Conservation (phyloP, 2,888 invertebrate species). For the Mycalesis mineus region DNA sequence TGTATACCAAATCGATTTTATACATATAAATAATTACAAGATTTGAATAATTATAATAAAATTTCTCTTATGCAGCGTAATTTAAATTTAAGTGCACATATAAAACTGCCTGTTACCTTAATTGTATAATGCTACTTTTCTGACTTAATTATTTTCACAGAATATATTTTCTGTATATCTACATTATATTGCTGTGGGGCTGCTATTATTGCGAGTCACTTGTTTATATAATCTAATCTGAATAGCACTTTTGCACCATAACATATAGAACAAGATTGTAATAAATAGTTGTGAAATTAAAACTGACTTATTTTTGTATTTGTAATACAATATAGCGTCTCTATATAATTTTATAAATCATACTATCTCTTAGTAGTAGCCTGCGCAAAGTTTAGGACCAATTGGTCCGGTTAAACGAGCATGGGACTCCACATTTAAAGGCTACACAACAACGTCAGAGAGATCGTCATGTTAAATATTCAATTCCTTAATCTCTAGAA, state of each 20-base stretch:
- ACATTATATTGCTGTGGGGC: neutral
- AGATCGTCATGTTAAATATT: neutral
- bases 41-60: slow-evolving; percentile 13
- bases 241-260: neutral
- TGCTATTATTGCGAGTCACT: slow-evolving; percentile 1
- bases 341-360: neutral
- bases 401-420: neutral
- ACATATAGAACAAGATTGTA: neutral
- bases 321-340: neutral
- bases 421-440: neutral
- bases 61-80: slow-evolving; percentile 1
- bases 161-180: neutral
- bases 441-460: neutral
- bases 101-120: neutral
- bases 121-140: neutral
- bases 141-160: neutral
- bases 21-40: slow-evolving; percentile 23
- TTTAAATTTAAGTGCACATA: neutral
- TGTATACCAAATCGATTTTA: slow-evolving; percentile 29
- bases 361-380: no score
- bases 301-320: neutral
- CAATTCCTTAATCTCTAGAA: slow-evolving; percentile 12
- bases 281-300: neutral
- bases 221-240: neutral
- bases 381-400: no score